Percentiles rank a stretch among this genome's conserved stretches.
Evolutionary conservation across 64 coral and sea anemone species (phyloP).

Genomic region (Anthopleura sola): DNA sequence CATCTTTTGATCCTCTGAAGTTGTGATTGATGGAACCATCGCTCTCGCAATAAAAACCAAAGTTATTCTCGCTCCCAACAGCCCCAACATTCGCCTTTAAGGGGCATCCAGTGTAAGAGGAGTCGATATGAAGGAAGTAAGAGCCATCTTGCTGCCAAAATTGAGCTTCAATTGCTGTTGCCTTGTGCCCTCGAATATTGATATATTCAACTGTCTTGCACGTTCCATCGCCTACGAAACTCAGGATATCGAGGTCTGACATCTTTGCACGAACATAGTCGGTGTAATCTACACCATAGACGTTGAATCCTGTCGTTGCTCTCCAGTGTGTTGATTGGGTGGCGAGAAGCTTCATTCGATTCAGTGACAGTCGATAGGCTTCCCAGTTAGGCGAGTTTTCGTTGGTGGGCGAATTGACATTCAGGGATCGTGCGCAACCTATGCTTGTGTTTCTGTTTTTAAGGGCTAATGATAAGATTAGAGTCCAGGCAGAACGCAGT

Average conservation of each 20-base stretch:
- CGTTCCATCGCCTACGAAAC: background rate
- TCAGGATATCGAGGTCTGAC: slow-evolving; percentile 36
- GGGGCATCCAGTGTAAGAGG: background rate
- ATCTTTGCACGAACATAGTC: slow-evolving; percentile 68
- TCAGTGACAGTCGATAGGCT: background rate
- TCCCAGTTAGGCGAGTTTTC: too few species aligned
- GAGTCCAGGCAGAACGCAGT: slow-evolving; percentile 8
- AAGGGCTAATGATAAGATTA: background rate
- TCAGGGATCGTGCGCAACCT: too few species aligned
- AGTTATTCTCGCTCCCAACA: slow-evolving; percentile 35
- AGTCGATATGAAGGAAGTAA: slow-evolving; percentile 34
- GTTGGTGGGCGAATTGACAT: too few species aligned
- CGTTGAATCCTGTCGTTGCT: slow-evolving; percentile 34
- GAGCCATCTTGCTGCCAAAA: slow-evolving; percentile 30
- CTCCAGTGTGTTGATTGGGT: slow-evolving; percentile 26
- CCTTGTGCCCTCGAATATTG: slow-evolving; percentile 49
- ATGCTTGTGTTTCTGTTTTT: background rate
- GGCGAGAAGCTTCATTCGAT: too few species aligned
- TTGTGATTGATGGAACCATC: background rate
- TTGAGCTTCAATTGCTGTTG: background rate
- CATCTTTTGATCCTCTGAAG: slow-evolving; percentile 35
- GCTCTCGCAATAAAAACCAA: slow-evolving; percentile 43
- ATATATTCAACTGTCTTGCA: slow-evolving; percentile 52
- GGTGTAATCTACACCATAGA: slow-evolving; percentile 34
- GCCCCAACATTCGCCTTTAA: slow-evolving; percentile 19